Evolutionary conservation across 2,113 vertebrate genomes (phyloP), one percentile per base, ranked within the genome.

Genomic region (Columbina picui): DNA sequence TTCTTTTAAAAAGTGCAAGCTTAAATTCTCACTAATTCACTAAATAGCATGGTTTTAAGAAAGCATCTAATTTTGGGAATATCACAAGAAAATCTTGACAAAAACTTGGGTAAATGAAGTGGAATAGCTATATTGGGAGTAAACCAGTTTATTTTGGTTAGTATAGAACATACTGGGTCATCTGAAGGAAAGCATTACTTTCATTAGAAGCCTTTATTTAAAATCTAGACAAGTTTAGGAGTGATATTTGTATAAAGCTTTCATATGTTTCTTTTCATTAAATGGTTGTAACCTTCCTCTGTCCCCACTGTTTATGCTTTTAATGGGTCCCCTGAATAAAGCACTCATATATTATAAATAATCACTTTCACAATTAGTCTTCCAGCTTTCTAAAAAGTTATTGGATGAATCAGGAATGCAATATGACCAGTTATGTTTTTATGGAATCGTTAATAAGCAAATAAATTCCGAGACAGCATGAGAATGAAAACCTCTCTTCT

Each of bases 391-490:
- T 67, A 25, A 65, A 84, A 84, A 90, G 68, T 76, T 71, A 41
- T 59, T 94, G 90, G 57, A 49, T 63, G 59, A 89, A 70, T 80
- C 75, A 32, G 29, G 73, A 82, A 74, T 78, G 83, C 75, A 94
- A 45, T 63, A 59, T 80, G 36, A 86, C 56, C 47, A 25, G 38
- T 73, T 90, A 87, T 71, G 64, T n/a, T 94, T 87, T 94, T 81
- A 89, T 39, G 34, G 70, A 87, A 94, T 21, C 8, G 41, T 84
- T 91, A 96, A 97, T 47, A 75, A 79, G 83, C 73, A 96, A 95
- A 95, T 95, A 95, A 96, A 97, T 94, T 95, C 93, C 90, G 59
- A 92, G 82, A 74, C 32, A 88, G 34, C 47, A 84, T 84, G 85
- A 83, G 87, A 96, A 88, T 78, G 56, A 93, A 96, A 94, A 71